Base-by-base conservation (phyloP, 2,113 vertebrate genomes). In the Tonatia bakeri region DNA sequence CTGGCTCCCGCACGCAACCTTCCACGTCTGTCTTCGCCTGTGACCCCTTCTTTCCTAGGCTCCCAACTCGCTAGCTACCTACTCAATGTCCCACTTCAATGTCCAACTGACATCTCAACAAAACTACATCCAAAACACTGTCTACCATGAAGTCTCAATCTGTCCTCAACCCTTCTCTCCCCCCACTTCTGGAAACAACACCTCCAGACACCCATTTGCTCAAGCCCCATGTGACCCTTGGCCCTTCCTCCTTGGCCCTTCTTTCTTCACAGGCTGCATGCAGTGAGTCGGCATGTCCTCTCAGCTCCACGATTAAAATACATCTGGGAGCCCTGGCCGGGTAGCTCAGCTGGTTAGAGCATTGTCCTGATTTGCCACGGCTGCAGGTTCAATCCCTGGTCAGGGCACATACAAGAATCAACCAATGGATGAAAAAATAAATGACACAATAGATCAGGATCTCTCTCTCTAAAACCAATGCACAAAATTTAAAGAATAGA, bases 21-120 rank as follows among this genome's bases (percentile, higher is more conserved):
- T 1, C 38, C 1, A 1, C 0, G 12, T 17, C 13, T 43, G 28
- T 54, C 52, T 47, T 24, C 54, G 13, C 13, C 8, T 7, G 54
- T 5, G 24, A 13, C 14, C 7, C 14, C 24, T 38, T 76, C 20
- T 24, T 70, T 22, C 72, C 20, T 38, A 1, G 43, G 33, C 56
- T 15, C 16, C 24, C 9, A 12, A 16, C 26, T 31, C 87, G 26
- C 52, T 13, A 7, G 69, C 50, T 50, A 59, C 40, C 45, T 26
- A 11, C 3, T 38, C 69, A 72, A 36, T 9, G 13, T 14, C 72
- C 54, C n/a, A 81, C 38, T 33, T 31, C 12, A 73, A 65, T 33
- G 19, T 33, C 33, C 54, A 26, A 1, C 10, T 33, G 47, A 28
- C 8, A 28, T 45, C 81, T 75, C 52, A 5, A 6, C 5, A 33